Base-by-base conservation (phyloP, 2,888 invertebrate species). In the Melieria crassipennis region DNA sequence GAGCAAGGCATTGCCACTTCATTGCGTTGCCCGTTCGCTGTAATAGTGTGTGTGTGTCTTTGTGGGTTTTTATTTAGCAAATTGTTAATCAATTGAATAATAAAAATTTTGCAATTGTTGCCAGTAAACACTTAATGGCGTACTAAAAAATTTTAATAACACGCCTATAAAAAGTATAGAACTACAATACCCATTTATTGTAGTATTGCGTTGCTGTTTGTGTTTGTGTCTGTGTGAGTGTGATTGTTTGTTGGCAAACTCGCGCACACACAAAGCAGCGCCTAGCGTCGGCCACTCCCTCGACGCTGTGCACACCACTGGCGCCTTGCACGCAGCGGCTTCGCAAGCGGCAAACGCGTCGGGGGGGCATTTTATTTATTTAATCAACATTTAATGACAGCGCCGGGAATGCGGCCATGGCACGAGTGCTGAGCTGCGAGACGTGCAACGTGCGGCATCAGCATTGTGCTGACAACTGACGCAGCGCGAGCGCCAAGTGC, bases 61-160 rank as follows among this genome's bases (percentile, higher is more conserved):
- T 13, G n/a, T 4, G 58, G 5, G 58, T 16, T 63, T 69, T 61
- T 66, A 58, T 47, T 16, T 66, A 10, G 61, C 61, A 68, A 61
- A 73, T 73, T 71, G 73, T 71, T 75, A 75, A 75, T 72, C 75
- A 75, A 77, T 76, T 76, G 72, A 68, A 70, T 64, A 67, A 75
- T 75, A 74, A 77, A 74, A 77, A 69, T 72, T 57, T 66, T 70
- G 61, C 56, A 69, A 60, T 74, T 69, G 71, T 71, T 74, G 73
- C 63, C 66, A 74, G 67, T 73, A 71, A 74, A 74, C 66, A 64
- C 70, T 75, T 74, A 74, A 75, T 75, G 30, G 30, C 58, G 30
- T 30, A 30, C 30, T 30, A 30, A 30, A 30, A 30, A 60, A 45
- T 61, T 68, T 52, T 68, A 66, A 66, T 66, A 66, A 48, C 46